A percentile compares a stretch with the other conserved stretches of the same genome.
Evolutionary conservation across 1,140 invertebrate species (phyloP).

Genomic region (Diorhabda carinulata): DNA sequence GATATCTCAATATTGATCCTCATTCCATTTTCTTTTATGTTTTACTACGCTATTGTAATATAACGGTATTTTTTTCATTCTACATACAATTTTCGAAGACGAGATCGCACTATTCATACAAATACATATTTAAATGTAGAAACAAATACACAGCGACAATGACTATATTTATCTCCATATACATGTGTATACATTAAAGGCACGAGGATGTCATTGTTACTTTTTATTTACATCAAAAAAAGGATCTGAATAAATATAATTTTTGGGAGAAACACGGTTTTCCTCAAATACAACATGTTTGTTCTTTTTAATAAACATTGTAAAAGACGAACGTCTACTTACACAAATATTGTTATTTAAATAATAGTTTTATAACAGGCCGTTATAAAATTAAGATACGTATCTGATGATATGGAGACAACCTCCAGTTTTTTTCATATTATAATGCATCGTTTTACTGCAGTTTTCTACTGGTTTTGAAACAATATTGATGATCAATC

Average conservation of each 20-base stretch:
- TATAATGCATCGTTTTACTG: not conserved
- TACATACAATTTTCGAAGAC: too few species aligned
- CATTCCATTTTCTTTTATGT: too few species aligned
- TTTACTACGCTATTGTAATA: too few species aligned
- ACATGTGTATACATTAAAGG: slow-evolving; percentile 16
- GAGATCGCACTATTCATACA: not conserved
- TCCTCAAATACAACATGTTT: slow-evolving; percentile 21
- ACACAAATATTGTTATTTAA: slow-evolving; percentile 20
- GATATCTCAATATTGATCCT: too few species aligned
- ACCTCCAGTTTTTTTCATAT: not conserved
- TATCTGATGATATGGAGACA: not conserved
- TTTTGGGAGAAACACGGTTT: slow-evolving; percentile 17
- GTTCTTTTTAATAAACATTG: slow-evolving; percentile 25
- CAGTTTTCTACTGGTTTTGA: too few species aligned
- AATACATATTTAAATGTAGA: slow-evolving; percentile 31
- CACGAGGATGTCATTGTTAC: slow-evolving; percentile 26
- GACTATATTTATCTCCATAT: slow-evolving; percentile 16
- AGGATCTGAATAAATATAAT: slow-evolving; percentile 18
- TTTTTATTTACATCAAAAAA: slow-evolving; percentile 21
- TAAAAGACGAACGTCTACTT: slow-evolving; percentile 21
- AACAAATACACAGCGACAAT: slow-evolving; percentile 22
- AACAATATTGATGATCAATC: too few species aligned
- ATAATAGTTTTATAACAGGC: slow-evolving; percentile 14
- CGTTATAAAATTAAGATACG: slow-evolving; percentile 1
- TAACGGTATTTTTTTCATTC: too few species aligned